A percentile compares a stretch with the other conserved stretches of the same genome.
phyloP scores from a whole-genome alignment of 1,140 invertebrate genomes.

The Odontomachus brunneus region DNA sequence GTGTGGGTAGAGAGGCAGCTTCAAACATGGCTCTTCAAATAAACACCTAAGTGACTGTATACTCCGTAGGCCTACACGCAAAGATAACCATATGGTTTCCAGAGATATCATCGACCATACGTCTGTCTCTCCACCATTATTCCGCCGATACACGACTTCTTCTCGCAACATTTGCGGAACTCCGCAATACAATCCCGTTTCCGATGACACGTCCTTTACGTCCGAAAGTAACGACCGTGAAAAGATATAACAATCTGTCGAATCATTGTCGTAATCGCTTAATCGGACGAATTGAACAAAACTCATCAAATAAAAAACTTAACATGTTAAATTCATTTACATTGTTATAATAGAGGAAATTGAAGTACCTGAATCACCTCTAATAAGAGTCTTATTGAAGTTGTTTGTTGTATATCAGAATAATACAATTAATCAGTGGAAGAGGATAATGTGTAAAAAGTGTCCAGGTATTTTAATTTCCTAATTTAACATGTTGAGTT shows the following conservation, averaged over 20 bases:
- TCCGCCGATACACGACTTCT: conserved; percentile 59
- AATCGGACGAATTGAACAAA: neutral
- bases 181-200: conserved; percentile 30
- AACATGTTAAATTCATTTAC: too few species aligned
- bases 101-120: conserved; percentile 75
- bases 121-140: conserved; percentile 69
- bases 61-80: conserved; percentile 77
- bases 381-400: too few species aligned
- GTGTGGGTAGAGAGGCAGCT: conserved; percentile 79
- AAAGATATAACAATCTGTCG: neutral
- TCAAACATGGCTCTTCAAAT: conserved; percentile 82
- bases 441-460: too few species aligned
- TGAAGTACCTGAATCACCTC: too few species aligned
- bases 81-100: conserved; percentile 84
- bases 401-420: too few species aligned
- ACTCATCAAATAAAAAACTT: too few species aligned
- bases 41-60: conserved; percentile 83
- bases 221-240: conserved; percentile 5
- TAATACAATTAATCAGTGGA: too few species aligned
- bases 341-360: too few species aligned
- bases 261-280: neutral
- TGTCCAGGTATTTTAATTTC: too few species aligned
- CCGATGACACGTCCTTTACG: neutral
- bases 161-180: conserved; percentile 25
- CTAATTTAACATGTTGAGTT: too few species aligned